A percentile compares a stretch with the other conserved stretches of the same genome.
These are phyloP conservation scores for Pampus argenteus DNA, from an alignment of 2,797 vertebrate genomes.

Conservation along the genomic window DNA sequence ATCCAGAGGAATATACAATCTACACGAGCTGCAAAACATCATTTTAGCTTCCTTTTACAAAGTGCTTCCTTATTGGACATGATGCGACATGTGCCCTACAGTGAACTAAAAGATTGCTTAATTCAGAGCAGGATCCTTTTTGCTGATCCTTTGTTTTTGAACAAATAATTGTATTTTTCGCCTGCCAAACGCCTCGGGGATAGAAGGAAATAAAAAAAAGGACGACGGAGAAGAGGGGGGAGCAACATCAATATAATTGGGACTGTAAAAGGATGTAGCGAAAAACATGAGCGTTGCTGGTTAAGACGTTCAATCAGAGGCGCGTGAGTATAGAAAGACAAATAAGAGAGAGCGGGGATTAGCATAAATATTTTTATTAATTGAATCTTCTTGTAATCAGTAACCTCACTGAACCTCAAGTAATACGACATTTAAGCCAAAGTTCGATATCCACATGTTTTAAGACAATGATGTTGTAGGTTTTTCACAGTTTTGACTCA, in stretches of 20 bases:
- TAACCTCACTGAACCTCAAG: conserved; percentile 20
- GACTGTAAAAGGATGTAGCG: conserved; percentile 39
- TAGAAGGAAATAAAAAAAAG: conserved; percentile 26
- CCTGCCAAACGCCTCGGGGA: conserved; percentile 35
- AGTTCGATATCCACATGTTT: conserved; percentile 17
- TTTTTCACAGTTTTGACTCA: conserved; percentile 33
- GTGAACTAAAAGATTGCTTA: conserved; percentile 46
- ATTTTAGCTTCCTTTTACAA: conserved; percentile 42
- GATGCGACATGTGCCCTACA: conserved; percentile 34
- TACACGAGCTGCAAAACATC: conserved; percentile 5
- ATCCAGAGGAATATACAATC: conserved; percentile 27
- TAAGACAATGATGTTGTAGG: conserved; percentile 9
- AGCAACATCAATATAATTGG: conserved; percentile 43
- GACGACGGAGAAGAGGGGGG: conserved; percentile 21
- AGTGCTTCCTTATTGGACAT: conserved; percentile 32
- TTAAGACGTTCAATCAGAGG: conserved; percentile 36
- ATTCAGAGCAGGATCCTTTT: conserved; percentile 50
- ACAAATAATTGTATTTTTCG: conserved; percentile 72
- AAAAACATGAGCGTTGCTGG: conserved; percentile 33
- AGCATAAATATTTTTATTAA: conserved; percentile 49
- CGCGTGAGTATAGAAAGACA: conserved; percentile 12
- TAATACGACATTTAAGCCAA: conserved; percentile 20
- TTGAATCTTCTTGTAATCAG: conserved; percentile 33
- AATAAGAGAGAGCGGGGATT: conserved; percentile 34
- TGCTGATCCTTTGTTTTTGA: conserved; percentile 66